Conservation (phyloP, 2,797 vertebrate species). For the Hyperoplus lanceolatus region DNA sequence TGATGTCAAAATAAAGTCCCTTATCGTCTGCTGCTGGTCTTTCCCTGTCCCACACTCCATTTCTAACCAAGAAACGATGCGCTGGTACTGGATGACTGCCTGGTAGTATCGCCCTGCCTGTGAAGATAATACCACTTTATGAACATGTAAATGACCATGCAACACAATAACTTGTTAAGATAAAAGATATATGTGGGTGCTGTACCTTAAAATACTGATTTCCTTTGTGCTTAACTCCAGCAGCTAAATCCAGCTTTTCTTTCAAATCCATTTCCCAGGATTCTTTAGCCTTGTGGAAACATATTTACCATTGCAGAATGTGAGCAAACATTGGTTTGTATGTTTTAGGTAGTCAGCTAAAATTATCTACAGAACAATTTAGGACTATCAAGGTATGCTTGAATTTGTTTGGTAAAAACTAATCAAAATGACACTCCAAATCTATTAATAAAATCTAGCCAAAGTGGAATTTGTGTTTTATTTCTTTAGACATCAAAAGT, state of each 20-base stretch:
- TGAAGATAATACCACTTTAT: conserved; percentile 4
- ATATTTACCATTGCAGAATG: conserved; percentile 8
- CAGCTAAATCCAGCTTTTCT: conserved; percentile 91
- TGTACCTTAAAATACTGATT: conserved; percentile 96
- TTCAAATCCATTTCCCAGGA: conserved; percentile 97
- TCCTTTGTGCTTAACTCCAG: conserved; percentile 92
- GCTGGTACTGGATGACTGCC: conserved; percentile 94
- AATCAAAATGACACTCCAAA: background rate
- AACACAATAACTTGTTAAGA: background rate
- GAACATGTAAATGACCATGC: background rate
- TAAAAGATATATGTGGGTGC: background rate
- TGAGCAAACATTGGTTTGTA: background rate
- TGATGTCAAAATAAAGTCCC: conserved; percentile 88
- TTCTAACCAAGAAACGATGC: conserved; percentile 94
- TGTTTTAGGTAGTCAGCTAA: conserved; percentile 13
- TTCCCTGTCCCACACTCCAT: conserved; percentile 90
- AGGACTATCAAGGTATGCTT: conserved; percentile 6
- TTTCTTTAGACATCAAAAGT: background rate
- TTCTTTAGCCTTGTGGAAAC: conserved; percentile 91
- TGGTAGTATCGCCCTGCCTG: conserved; percentile 91
- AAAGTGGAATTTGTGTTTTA: background rate
- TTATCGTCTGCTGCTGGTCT: conserved; percentile 89
- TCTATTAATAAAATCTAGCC: background rate
- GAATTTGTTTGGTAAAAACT: background rate
- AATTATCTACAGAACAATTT: background rate